A percentile compares a stretch with the other conserved stretches of the same genome.
Evolutionary conservation across 2,888 invertebrate species (phyloP).

Genomic region (Arrhopalites spinosus): DNA sequence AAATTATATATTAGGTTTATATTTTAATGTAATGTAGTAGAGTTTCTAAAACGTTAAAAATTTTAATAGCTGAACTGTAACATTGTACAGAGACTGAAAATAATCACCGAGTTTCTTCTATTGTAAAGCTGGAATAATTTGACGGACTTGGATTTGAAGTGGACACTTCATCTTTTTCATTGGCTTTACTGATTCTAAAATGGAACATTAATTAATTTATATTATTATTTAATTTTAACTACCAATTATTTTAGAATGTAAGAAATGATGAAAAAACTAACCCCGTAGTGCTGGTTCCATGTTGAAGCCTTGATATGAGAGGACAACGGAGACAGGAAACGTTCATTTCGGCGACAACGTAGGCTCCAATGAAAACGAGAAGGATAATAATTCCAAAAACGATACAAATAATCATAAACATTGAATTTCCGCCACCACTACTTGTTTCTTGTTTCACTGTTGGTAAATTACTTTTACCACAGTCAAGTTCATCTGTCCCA

Average conservation of each 20-base stretch:
- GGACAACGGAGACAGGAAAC: conserved; percentile 9
- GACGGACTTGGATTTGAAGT: conserved; percentile 3
- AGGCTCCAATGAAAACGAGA: conserved; percentile 27
- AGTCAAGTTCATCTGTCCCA: conserved; percentile 48
- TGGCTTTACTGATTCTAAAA: conserved; percentile 18
- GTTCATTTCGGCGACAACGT: conserved; percentile 13
- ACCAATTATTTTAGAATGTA: neutral
- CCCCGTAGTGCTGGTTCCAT: conserved; percentile 18
- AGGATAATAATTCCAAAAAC: conserved; percentile 9
- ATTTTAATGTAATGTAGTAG: too few relatives aligned
- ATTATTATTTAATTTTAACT: neutral
- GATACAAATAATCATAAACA: conserved; percentile 27
- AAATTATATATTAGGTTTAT: too few relatives aligned
- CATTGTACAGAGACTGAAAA: neutral
- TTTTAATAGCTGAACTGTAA: neutral
- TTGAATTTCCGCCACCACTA: neutral
- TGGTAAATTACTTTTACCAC: conserved; percentile 60
- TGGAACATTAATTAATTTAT: neutral
- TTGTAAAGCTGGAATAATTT: conserved; percentile 35
- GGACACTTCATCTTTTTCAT: conserved; percentile 18
- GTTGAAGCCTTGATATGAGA: conserved; percentile 4
- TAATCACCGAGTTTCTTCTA: conserved; percentile 22
- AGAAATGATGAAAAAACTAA: neutral
- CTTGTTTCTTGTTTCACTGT: neutral
- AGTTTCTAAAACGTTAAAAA: too few relatives aligned